Evolutionary conservation across 2,113 vertebrate genomes (phyloP).

Genomic region (Micromys minutus): DNA sequence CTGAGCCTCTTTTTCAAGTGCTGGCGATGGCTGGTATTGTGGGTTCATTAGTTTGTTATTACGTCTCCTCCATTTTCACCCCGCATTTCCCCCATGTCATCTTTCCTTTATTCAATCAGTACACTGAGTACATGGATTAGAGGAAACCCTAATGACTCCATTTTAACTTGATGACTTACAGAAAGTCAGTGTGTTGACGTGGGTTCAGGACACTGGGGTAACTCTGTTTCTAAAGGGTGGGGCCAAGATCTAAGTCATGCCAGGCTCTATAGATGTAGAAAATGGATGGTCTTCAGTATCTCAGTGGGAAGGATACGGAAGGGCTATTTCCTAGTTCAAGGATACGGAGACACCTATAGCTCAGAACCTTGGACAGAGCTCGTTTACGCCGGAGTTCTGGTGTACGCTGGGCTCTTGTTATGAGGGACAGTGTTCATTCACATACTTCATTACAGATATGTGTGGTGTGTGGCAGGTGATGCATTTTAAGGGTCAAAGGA

Average conservation of each 20-base stretch:
- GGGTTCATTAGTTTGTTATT: background rate
- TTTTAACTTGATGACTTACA: background rate
- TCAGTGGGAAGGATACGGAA: background rate
- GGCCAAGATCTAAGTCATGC: background rate
- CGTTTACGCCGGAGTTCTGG: background rate
- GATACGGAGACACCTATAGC: background rate
- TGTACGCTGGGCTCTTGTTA: background rate
- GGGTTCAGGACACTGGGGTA: background rate
- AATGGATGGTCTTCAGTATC: background rate
- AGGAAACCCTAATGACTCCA: background rate
- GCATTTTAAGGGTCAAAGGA: background rate
- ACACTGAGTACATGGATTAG: background rate
- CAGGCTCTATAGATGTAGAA: background rate
- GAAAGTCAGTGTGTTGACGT: background rate
- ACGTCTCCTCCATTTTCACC: background rate
- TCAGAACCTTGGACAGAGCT: conserved; percentile 26
- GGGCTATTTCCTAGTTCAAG: background rate
- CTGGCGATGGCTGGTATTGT: background rate
- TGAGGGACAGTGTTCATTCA: background rate
- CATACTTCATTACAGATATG: background rate
- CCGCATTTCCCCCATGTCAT: background rate
- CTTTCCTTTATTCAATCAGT: background rate
- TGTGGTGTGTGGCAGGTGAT: background rate
- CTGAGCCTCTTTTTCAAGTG: background rate
- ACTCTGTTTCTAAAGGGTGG: background rate